Evolutionary conservation across 2,888 invertebrate species (phyloP).

Genomic region (Blomia tropicalis): DNA sequence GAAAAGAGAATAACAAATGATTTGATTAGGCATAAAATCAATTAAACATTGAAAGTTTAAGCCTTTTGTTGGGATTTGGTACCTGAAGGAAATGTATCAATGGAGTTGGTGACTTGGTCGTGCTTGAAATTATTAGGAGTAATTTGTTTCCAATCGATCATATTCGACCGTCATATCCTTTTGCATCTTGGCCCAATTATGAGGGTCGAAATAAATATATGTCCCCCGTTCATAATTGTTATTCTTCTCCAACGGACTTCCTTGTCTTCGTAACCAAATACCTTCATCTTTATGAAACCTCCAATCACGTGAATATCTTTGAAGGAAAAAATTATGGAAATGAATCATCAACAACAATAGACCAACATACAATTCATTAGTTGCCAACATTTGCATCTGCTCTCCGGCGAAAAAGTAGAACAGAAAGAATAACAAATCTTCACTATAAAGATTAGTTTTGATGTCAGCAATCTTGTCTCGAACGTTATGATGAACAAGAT

Average conservation of each 20-base stretch:
- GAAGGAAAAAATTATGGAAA: too few species aligned
- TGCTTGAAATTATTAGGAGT: too few species aligned
- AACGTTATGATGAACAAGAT: constrained; percentile 90
- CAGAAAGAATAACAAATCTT: constrained; percentile 95
- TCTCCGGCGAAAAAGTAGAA: constrained; percentile 99
- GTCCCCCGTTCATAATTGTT: constrained; percentile 87
- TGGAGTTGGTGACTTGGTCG: too few species aligned
- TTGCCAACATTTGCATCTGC: constrained; percentile 90
- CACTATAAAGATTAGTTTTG: constrained; percentile 89
- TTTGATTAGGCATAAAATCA: too few species aligned
- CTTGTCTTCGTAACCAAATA: constrained; percentile 95
- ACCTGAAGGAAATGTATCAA: too few species aligned
- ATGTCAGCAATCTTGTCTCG: constrained; percentile 83
- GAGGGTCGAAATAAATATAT: constrained; percentile 97
- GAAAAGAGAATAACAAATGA: too few species aligned
- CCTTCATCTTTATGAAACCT: constrained; percentile 97
- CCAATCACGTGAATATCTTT: constrained; percentile 93
- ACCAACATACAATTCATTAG: constrained; percentile 70
- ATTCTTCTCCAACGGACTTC: constrained; percentile 74
- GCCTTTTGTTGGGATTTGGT: too few species aligned
- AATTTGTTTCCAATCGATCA: constrained; percentile 91
- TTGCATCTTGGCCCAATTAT: constrained; percentile 95
- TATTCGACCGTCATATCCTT: constrained; percentile 98
- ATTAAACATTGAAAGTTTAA: too few species aligned
- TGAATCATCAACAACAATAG: constrained; percentile 33